Conservation (phyloP, 2,113 vertebrate genomes). For the Balaenoptera acutorostrata region DNA sequence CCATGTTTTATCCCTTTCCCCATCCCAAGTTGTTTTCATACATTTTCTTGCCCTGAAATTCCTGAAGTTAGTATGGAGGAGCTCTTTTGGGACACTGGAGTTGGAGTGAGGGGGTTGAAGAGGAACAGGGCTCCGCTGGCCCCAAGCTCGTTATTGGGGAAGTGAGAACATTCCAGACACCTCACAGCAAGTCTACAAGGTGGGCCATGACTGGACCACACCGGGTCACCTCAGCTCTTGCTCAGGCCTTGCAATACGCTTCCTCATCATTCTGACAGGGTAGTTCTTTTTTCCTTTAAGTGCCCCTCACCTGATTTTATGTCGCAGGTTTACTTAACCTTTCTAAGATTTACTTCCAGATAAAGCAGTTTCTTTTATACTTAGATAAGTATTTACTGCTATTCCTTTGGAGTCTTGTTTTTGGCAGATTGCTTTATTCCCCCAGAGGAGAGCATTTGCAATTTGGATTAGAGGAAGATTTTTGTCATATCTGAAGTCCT, state of each 20-base stretch:
- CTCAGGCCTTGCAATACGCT: neutral
- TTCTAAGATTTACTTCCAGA: neutral
- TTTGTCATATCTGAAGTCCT: neutral
- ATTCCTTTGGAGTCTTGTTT: neutral
- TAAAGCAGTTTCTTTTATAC: neutral
- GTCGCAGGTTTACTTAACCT: neutral
- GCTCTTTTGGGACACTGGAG: neutral
- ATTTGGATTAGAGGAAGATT: neutral
- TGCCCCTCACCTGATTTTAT: neutral
- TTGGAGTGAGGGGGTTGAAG: neutral
- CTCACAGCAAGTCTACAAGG: rapidly evolving
- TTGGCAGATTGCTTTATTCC: neutral
- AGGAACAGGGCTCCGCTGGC: rapidly evolving
- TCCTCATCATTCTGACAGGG: neutral
- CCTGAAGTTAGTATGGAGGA: neutral
- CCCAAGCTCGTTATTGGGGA: rapidly evolving
- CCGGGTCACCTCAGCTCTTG: rapidly evolving
- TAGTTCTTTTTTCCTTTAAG: too few species aligned
- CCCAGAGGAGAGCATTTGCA: neutral
- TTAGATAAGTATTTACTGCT: neutral
- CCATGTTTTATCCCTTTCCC: neutral
- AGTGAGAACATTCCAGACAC: rapidly evolving
- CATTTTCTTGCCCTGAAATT: neutral
- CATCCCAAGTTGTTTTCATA: neutral
- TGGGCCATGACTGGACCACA: too few species aligned